phyloP scores from a whole-genome alignment of 64 coral and sea anemone species.

The Porites australiensis region DNA sequence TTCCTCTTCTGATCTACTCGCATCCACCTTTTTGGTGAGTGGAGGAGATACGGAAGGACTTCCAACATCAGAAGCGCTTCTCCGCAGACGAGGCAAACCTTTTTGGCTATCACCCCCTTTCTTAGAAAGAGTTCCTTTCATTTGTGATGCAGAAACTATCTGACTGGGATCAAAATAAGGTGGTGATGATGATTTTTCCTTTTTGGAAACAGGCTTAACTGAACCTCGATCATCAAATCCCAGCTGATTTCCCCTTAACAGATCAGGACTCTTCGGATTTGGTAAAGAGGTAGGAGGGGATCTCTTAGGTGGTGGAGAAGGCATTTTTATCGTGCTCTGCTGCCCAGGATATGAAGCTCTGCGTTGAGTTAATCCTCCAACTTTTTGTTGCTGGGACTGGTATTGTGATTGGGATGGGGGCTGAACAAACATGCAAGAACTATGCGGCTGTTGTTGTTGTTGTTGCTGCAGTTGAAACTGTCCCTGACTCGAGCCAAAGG shows the following conservation, averaged over 20 bases:
- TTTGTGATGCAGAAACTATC: not conserved
- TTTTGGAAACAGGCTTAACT: not conserved
- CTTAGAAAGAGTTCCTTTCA: not conserved
- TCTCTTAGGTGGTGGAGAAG: constrained; percentile 13
- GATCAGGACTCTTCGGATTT: constrained; percentile 31
- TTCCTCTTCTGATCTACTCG: not conserved
- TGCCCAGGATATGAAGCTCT: constrained; percentile 54
- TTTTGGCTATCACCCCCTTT: not conserved
- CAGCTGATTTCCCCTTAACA: not conserved
- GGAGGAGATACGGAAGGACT: not conserved
- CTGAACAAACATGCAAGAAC: constrained; percentile 77
- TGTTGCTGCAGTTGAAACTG: constrained; percentile 44
- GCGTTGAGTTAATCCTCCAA: not conserved
- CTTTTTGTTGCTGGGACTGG: constrained; percentile 35
- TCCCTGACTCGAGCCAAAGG: constrained; percentile 39
- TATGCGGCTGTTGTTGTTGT: constrained; percentile 18
- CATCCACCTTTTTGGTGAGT: not conserved
- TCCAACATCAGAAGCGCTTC: constrained; percentile 23
- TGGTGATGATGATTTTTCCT: constrained; percentile 9
- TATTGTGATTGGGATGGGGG: constrained; percentile 11
- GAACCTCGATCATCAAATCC: constrained; percentile 20
- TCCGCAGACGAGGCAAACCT: constrained; percentile 4
- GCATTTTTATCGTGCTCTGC: constrained; percentile 26
- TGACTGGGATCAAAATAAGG: not conserved
- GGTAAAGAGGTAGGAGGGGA: constrained; percentile 31